Evolutionary conservation across 2,888 invertebrate genomes (phyloP).

Genomic region (Panorpa germanica): DNA sequence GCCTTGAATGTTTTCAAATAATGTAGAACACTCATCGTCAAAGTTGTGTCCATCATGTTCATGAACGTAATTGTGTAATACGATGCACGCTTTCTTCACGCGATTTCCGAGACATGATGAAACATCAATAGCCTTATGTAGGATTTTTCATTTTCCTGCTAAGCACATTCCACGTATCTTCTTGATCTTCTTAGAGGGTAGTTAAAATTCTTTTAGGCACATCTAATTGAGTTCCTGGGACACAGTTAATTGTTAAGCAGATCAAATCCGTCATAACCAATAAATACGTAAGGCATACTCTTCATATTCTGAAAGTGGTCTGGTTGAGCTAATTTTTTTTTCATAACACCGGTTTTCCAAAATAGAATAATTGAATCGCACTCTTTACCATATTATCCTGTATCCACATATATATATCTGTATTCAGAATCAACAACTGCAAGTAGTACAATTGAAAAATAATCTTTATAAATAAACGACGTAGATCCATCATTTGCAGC

Average conservation of each 20-base stretch:
- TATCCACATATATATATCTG: conserved; percentile 13
- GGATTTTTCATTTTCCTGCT: conserved; percentile 13
- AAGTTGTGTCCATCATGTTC: conserved; percentile 14
- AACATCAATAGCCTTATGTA: conserved; percentile 14
- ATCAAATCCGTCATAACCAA: conserved; percentile 13
- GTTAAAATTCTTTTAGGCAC: conserved; percentile 13
- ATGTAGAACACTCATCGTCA: conserved; percentile 14
- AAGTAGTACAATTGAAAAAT: conserved; percentile 13
- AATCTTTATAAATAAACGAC: conserved; percentile 14
- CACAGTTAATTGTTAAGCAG: conserved; percentile 13
- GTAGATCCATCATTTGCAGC: conserved; percentile 12
- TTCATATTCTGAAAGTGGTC: conserved; percentile 13
- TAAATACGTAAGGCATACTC: conserved; percentile 12
- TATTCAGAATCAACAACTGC: conserved; percentile 14
- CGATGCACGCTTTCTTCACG: conserved; percentile 11
- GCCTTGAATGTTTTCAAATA: conserved; percentile 15
- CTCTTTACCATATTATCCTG: too few relatives aligned
- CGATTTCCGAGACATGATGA: conserved; percentile 12
- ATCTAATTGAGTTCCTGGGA: conserved; percentile 13
- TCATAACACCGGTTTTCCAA: conserved; percentile 13
- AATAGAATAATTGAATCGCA: conserved; percentile 13
- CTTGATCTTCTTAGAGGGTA: conserved; percentile 12
- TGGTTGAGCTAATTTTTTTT: conserved; percentile 13
- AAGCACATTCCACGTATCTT: conserved; percentile 14
- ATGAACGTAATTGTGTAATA: conserved; percentile 15